Percentiles rank a stretch among this genome's conserved stretches.
Conservation (phyloP, 92 coral and sea anemone species). For the Palythoa grandis region DNA sequence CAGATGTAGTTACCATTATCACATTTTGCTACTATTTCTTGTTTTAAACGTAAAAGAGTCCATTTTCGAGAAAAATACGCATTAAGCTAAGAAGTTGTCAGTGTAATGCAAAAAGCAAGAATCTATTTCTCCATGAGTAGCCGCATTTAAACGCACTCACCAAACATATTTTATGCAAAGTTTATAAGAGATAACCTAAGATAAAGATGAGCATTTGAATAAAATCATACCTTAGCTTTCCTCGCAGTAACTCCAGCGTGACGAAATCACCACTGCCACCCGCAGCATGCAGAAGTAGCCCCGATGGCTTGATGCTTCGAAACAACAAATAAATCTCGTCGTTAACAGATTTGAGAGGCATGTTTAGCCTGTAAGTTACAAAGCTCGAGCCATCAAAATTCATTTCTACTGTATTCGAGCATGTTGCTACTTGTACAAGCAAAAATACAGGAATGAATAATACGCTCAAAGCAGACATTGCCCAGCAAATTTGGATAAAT, state of each 20-base stretch:
- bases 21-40: not conserved
- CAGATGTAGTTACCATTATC: conserved; percentile 13
- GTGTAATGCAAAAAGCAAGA: not conserved
- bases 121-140: not conserved
- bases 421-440: conserved; percentile 43
- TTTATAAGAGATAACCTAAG: conserved; percentile 21
- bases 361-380: conserved; percentile 63
- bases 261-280: conserved; percentile 80
- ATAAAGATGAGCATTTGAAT: conserved; percentile 1
- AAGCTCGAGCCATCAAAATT: conserved; percentile 80
- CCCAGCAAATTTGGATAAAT: conserved; percentile 15
- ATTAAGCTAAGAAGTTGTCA: not conserved
- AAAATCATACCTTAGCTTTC: conserved; percentile 86
- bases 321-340: conserved; percentile 68
- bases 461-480: conserved; percentile 38
- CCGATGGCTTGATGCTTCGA: conserved; percentile 85
- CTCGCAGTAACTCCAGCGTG: conserved; percentile 89
- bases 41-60: not conserved
- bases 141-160: not conserved
- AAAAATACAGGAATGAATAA: not conserved
- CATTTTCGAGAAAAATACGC: not conserved
- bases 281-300: conserved; percentile 82
- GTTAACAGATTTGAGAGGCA: conserved; percentile 48
- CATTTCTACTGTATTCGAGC: conserved; percentile 32
- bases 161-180: conserved; percentile 22